Evolutionary conservation across 2,113 vertebrate species (phyloP).

Genomic region (Odobenus rosmarus): DNA sequence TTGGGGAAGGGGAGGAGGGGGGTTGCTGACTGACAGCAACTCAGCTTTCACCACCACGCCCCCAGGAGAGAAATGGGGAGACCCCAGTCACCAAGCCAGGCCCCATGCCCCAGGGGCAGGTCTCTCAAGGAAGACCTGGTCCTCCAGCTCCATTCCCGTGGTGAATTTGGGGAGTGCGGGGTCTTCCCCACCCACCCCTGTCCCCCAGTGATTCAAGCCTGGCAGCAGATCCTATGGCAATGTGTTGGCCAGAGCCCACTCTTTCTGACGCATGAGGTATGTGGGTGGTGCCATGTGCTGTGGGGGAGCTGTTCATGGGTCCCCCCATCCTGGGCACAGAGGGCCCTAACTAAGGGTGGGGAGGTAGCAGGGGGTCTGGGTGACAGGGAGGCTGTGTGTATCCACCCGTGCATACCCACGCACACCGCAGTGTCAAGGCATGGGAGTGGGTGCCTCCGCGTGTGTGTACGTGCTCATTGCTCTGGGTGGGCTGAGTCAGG

Average conservation of each 20-base stretch:
- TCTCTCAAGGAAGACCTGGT: background rate
- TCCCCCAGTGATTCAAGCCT: slow-evolving; percentile 70
- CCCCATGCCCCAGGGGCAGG: background rate
- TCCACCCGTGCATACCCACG: background rate
- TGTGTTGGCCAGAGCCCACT: slow-evolving; percentile 73
- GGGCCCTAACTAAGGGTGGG: slow-evolving; percentile 45
- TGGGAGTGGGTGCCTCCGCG: background rate
- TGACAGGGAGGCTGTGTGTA: background rate
- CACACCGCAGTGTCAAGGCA: background rate
- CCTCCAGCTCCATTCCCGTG: background rate
- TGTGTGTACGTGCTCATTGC: background rate
- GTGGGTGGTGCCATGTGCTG: slow-evolving; percentile 73
- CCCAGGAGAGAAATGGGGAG: background rate
- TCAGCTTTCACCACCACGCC: background rate
- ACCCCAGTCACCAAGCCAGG: background rate
- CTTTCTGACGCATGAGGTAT: slow-evolving; percentile 60
- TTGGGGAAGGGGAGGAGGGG: slow-evolving; percentile 81
- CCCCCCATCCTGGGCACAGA: slow-evolving; percentile 2
- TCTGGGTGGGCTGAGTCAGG: background rate
- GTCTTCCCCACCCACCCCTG: slow-evolving; percentile 55
- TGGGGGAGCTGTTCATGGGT: slow-evolving; percentile 46
- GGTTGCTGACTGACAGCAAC: slow-evolving; percentile 29
- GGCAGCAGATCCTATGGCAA: slow-evolving; percentile 61
- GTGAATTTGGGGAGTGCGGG: slow-evolving; percentile 32
- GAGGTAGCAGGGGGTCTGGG: background rate